Evolutionary conservation across 1,140 invertebrate species (phyloP), one percentile per base, ranked within the genome.

Genomic region (Piezodorus guildinii): DNA sequence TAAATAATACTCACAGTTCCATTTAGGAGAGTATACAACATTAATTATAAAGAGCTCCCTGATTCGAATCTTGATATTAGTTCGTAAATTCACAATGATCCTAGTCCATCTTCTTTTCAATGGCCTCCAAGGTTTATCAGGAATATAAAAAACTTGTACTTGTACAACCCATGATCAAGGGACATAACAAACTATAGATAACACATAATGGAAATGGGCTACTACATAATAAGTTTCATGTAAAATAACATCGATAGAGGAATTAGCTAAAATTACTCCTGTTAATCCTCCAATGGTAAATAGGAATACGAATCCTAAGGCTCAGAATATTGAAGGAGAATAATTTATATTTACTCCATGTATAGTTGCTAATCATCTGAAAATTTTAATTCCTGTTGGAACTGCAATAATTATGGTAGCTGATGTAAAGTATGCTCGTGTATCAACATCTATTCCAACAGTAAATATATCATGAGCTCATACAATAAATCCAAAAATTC

Each of bases 391-490:
- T 70, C 78, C 79, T 63, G 79, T 81, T 4, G 80, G 79, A n/a
- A 82, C 73, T 17, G 79, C 81, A 80, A 88, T 87, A 77, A 86
- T 82, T 46, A 46, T 46, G 3, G 15, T 46, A n/a, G 83, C 81
- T 3, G 27, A 3, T 30, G 27, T 30, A 30, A 30, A 30, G 27
- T 30, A 30, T 3, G 27, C 27, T 30, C 27, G 27, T 4, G 27
- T 30, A 75, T 86, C 81, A 46, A 85, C 77, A 73, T 85, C 81
- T 78, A 88, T 81, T 45, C 85, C 85, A 49, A 87, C 79, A 25
- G 84, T 86, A 75, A 85, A 85, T 78, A 85, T 86, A 76, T 85
- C 81, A 70, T 85, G 81, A 45, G 80, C 82, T 78, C 83, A 85
- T 1, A 86, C 82, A 74, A 85, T 77, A 78, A 85, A 85, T 60